Conservation (phyloP, 2,797 vertebrate genomes). For the Cynodonichthys magdalenae region DNA sequence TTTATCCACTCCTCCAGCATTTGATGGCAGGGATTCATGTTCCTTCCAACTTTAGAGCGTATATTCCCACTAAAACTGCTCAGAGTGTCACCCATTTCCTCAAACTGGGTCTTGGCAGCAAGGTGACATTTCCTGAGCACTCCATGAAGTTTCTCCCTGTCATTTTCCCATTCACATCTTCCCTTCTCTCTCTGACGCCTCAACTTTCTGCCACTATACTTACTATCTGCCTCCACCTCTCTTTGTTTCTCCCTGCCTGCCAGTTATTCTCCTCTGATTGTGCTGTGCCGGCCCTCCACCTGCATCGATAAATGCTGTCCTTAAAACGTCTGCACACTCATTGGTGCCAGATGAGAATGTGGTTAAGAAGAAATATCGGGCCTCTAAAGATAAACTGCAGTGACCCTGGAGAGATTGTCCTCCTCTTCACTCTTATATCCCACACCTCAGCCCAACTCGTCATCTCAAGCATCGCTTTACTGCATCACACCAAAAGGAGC, state of each 20-base stretch:
- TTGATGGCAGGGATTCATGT: slow-evolving; percentile 33
- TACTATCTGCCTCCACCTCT: slow-evolving; percentile 20
- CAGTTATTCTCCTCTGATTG: slow-evolving; percentile 52
- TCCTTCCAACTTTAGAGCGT: slow-evolving; percentile 16
- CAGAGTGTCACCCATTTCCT: slow-evolving; percentile 41
- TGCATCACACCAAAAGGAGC: slow-evolving; percentile 28
- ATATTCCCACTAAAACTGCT: slow-evolving; percentile 23
- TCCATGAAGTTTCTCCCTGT: slow-evolving; percentile 36
- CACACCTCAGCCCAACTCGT: slow-evolving; percentile 30
- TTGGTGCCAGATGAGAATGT: slow-evolving; percentile 30
- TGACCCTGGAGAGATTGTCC: slow-evolving; percentile 36
- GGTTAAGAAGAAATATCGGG: slow-evolving; percentile 53
- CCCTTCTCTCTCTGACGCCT: slow-evolving; percentile 23
- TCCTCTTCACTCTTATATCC: slow-evolving; percentile 21
- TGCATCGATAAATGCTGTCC: slow-evolving; percentile 51
- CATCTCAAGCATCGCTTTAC: slow-evolving; percentile 39
- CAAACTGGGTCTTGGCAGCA: slow-evolving; percentile 46
- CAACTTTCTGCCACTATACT: slow-evolving; percentile 31
- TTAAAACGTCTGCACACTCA: slow-evolving; percentile 49
- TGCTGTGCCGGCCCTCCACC: slow-evolving; percentile 48
- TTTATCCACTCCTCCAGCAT: slow-evolving; percentile 24
- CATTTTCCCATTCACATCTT: slow-evolving; percentile 47
- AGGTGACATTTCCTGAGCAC: slow-evolving; percentile 36
- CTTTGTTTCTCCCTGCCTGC: slow-evolving; percentile 14
- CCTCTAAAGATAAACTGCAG: slow-evolving; percentile 58